These are phyloP conservation scores for Amiota mariae DNA, from an alignment of 2,888 invertebrate genomes.

Conservation along the genomic window DNA sequence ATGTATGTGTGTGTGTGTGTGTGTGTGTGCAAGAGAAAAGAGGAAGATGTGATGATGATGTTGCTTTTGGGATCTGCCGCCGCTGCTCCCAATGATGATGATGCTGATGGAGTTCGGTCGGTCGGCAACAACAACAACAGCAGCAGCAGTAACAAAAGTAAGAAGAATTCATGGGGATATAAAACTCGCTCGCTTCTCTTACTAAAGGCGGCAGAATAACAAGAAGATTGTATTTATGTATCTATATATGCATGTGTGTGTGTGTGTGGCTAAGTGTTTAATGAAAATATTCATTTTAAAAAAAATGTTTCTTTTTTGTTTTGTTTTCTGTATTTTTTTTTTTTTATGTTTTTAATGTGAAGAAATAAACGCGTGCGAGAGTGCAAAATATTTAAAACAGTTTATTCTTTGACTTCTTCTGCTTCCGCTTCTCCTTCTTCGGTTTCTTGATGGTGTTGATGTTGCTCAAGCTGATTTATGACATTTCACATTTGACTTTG, in stretches of 20 bases:
- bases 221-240: too few relatives aligned
- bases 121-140: not conserved
- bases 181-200: not conserved
- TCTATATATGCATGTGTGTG: too few relatives aligned
- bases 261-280: not conserved
- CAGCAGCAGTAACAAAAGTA: too few relatives aligned
- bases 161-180: not conserved
- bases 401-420: slow-evolving; percentile 31
- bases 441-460: slow-evolving; percentile 43
- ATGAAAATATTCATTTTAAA: not conserved
- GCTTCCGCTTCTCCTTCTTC: slow-evolving; percentile 10
- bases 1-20: slow-evolving; percentile 31
- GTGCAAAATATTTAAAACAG: slow-evolving; percentile 8
- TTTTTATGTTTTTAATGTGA: slow-evolving; percentile 41
- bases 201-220: too few relatives aligned
- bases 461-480: slow-evolving; percentile 60
- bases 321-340: not conserved
- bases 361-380: slow-evolving; percentile 11
- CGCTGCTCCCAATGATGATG: slow-evolving; percentile 33
- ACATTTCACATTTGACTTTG: slow-evolving; percentile 58
- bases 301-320: slow-evolving; percentile 33
- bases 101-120: slow-evolving; percentile 43
- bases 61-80: slow-evolving; percentile 16
- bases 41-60: slow-evolving; percentile 31
- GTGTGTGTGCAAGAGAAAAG: slow-evolving; percentile 37